Evolutionary conservation across 2,888 invertebrate genomes (phyloP).

Genomic region (Augochlorella aurata): DNA sequence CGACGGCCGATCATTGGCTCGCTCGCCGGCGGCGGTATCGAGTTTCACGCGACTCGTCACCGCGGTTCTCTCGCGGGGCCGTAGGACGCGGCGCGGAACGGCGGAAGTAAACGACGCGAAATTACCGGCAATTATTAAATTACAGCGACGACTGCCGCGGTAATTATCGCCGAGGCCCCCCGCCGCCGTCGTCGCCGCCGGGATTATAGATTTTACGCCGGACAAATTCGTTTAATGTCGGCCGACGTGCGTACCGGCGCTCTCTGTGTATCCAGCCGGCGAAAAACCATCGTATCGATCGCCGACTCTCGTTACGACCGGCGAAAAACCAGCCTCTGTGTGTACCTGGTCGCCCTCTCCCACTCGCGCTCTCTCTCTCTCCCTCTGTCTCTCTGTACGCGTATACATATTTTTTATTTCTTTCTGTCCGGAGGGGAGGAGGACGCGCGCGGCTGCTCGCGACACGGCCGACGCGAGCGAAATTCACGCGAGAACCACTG

Average conservation of each 20-base stretch:
- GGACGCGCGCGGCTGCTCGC: background rate
- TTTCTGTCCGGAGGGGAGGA: background rate
- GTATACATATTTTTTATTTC: background rate
- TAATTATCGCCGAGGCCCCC: slow-evolving; percentile 54
- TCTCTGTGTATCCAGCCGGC: background rate
- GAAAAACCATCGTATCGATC: slow-evolving; percentile 47
- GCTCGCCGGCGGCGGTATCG: no score
- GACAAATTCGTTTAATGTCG: slow-evolving; percentile 55
- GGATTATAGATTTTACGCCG: slow-evolving; percentile 62
- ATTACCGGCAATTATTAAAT: slow-evolving; percentile 66
- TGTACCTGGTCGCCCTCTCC: background rate
- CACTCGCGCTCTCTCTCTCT: no score
- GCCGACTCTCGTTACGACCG: slow-evolving; percentile 36
- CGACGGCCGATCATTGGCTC: no score
- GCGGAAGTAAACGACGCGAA: slow-evolving; percentile 62
- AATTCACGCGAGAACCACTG: background rate
- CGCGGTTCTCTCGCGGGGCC: background rate
- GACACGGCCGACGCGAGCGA: background rate
- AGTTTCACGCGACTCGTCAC: no score
- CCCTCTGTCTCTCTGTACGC: no score
- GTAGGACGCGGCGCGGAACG: slow-evolving; percentile 2
- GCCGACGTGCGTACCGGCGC: background rate
- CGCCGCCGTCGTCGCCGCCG: slow-evolving; percentile 16
- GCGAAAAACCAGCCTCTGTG: slow-evolving; percentile 7
- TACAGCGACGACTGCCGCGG: slow-evolving; percentile 59